Evolutionary conservation across 2,888 invertebrate species (phyloP).

Genomic region (Agriopis aurantiaria): DNA sequence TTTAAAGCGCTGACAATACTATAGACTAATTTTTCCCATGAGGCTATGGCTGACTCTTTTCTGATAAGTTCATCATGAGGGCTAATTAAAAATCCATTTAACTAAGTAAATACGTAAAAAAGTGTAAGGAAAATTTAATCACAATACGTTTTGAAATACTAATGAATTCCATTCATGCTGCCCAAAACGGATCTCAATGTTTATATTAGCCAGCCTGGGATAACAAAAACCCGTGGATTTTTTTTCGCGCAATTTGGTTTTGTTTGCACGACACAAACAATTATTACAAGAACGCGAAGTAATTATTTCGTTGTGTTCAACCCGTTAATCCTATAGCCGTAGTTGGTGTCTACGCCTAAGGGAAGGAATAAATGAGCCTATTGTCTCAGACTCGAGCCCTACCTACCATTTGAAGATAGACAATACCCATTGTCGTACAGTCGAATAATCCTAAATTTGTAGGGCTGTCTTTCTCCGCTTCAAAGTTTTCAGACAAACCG

Average conservation of each 20-base stretch:
- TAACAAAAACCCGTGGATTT: constrained; percentile 28
- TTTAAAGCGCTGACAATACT: too few species aligned
- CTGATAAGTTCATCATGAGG: too few species aligned
- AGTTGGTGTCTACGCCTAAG: constrained; percentile 75
- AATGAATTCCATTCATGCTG: constrained; percentile 17
- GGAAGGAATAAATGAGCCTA: constrained; percentile 79
- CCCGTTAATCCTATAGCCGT: constrained; percentile 69
- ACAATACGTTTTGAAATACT: constrained; percentile 20
- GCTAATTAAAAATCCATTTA: constrained; percentile 1
- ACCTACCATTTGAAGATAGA: constrained; percentile 75
- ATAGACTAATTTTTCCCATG: too few species aligned
- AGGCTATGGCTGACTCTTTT: too few species aligned
- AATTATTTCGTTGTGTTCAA: constrained; percentile 72
- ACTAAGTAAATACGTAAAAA: constrained; percentile 2
- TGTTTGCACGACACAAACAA: constrained; percentile 40
- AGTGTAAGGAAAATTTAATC: constrained; percentile 14
- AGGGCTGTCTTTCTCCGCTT: constrained; percentile 69
- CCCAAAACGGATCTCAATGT: constrained; percentile 29
- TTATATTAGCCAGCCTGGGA: constrained; percentile 20
- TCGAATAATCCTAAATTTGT: constrained; percentile 77
- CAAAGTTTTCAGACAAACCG: constrained; percentile 63
- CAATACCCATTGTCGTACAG: constrained; percentile 78
- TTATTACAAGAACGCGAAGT: constrained; percentile 60
- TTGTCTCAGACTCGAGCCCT: constrained; percentile 71
- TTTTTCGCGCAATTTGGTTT: constrained; percentile 43